Percentiles rank a stretch among this genome's conserved stretches.
Evolutionary conservation across 2,113 vertebrate species (phyloP).

Genomic region (Syngnathus scovelli): DNA sequence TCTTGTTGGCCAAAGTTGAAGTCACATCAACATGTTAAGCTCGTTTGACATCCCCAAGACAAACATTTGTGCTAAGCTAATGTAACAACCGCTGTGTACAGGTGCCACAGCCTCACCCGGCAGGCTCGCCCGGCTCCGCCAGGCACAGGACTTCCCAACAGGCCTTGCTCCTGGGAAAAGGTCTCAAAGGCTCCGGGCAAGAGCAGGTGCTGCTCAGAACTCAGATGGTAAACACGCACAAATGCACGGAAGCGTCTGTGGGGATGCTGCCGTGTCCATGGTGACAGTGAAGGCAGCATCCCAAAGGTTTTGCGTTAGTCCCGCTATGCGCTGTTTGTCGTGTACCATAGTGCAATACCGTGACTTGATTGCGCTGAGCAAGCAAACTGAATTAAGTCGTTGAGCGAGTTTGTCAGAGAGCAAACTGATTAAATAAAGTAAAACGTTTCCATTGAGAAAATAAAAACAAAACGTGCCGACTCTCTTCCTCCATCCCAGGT

Average conservation of each 20-base stretch:
- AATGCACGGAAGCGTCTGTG: background rate
- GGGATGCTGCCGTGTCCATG: background rate
- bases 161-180: slow-evolving; percentile 68
- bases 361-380: too few species aligned
- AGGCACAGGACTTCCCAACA: slow-evolving; percentile 65
- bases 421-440: too few species aligned
- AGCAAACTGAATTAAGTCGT: too few species aligned
- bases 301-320: background rate
- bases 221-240: slow-evolving; percentile 67
- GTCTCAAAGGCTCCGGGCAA: slow-evolving; percentile 60
- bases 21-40: too few species aligned
- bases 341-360: too few species aligned
- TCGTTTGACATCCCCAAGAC: background rate
- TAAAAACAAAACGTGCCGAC: too few species aligned
- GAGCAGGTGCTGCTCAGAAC: slow-evolving; percentile 73
- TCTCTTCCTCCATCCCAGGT: slow-evolving; percentile 53
- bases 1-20: too few species aligned
- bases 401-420: too few species aligned
- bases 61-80: background rate
- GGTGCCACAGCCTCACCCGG: slow-evolving; percentile 51
- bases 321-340: background rate
- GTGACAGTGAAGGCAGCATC: background rate
- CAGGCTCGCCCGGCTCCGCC: slow-evolving; percentile 49
- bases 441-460: too few species aligned
- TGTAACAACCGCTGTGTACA: slow-evolving; percentile 14